Evolutionary conservation across 2,797 vertebrate genomes (phyloP), one percentile per base, ranked within the genome.

Genomic region (Sciurus carolinensis): DNA sequence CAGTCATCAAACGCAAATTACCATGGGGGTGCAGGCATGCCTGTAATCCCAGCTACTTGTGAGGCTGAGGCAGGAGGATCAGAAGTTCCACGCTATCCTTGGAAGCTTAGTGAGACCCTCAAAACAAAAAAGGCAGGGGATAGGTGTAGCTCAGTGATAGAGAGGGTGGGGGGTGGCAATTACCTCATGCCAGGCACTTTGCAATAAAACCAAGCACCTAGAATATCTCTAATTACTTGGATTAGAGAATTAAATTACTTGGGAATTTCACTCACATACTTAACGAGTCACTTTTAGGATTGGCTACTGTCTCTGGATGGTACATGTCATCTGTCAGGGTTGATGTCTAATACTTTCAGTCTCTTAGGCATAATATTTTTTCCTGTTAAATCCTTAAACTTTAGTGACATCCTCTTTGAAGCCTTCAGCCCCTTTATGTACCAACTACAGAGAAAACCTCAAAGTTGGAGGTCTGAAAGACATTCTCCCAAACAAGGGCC

Each of bases 1-100:
- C 82, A 96, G 71, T 83, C 42, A 97, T 88, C 57, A 92, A 50
- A 87, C 90, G 57, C 26, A 67, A 93, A 86, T 79, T 57, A 92
- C 52, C 33, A 59, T 24, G 20, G 57, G 57, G 57, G 57, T 59
- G 57, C 24, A 7, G 57, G 7, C 20, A 59, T 2, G 7, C 20
- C 57, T 22, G 20, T 59, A 20, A 59, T 59, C 57, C 22, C 57
- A 24, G 57, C 57, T 59, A 59, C 57, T 59, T 59, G 57, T 20
- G 57, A 59, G 20, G 57, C 57, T 24, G 57, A 59, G 18, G 57
- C 57, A 59, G 22, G 57, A 59, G 22, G 18, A 59, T 59, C 57
- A 59, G 20, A 22, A 59, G 57, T 59, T 59, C 57, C 57, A 59
- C 20, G 8, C 7, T 59, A 24, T 24, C 22, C 57, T 59, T 59